A percentile compares a stretch with the other conserved stretches of the same genome.
Evolutionary conservation across 2,797 vertebrate species (phyloP).

Genomic region (Tauraco hartlaubi): DNA sequence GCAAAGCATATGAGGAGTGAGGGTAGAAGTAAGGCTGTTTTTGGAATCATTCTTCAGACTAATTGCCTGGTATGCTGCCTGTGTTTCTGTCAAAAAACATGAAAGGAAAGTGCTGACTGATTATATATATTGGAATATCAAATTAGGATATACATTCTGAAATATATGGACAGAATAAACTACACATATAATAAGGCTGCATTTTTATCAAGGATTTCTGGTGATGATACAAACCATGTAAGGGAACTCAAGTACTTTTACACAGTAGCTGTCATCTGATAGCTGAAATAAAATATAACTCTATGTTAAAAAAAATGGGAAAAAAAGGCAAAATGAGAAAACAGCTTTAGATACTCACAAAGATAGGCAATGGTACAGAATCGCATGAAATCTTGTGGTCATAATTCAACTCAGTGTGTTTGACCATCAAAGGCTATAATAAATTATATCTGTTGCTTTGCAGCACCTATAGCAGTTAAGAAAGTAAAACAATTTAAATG

Average conservation of each 20-base stretch:
- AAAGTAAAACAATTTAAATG: slow-evolving; percentile 41
- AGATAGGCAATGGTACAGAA: not conserved
- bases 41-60: slow-evolving; percentile 65
- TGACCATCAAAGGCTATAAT: slow-evolving; percentile 36
- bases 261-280: slow-evolving; percentile 47
- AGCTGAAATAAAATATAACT: slow-evolving; percentile 53
- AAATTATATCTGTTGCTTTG: slow-evolving; percentile 33
- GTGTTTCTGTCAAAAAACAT: slow-evolving; percentile 68
- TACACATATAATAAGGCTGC: slow-evolving; percentile 52
- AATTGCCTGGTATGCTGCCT: slow-evolving; percentile 56
- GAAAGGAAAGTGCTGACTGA: slow-evolving; percentile 52
- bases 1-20: not conserved
- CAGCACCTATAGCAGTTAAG: slow-evolving; percentile 10
- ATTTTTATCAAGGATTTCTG: slow-evolving; percentile 59
- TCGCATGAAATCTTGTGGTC: not conserved
- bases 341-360: slow-evolving; percentile 17
- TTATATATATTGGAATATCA: slow-evolving; percentile 54
- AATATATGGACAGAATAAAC: slow-evolving; percentile 57
- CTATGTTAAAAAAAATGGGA: not conserved
- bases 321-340: not conserved
- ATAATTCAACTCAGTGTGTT: slow-evolving; percentile 11
- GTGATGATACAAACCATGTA: slow-evolving; percentile 35
- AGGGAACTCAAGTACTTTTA: slow-evolving; percentile 45
- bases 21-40: not conserved
- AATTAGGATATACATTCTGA: slow-evolving; percentile 60